phyloP scores from a whole-genome alignment of 2,888 invertebrate genomes.

The Frankliniella fusca region DNA sequence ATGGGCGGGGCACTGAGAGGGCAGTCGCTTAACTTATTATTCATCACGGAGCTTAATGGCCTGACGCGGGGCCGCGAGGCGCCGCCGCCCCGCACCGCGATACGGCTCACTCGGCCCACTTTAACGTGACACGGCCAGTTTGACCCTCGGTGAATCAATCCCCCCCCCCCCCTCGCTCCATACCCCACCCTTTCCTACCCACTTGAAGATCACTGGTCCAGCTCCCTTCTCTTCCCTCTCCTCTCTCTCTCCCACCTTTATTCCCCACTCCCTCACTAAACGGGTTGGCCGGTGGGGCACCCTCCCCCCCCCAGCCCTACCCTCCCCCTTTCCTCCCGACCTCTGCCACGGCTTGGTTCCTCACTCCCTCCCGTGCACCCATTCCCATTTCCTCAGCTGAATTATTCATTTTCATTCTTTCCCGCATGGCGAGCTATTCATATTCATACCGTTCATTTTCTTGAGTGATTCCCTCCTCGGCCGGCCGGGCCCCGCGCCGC shows the following conservation, averaged over 20 bases:
- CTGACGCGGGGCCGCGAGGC: background rate
- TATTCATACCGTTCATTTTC: constrained; percentile 23
- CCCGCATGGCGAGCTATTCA: constrained; percentile 16
- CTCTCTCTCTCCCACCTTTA: too few species aligned
- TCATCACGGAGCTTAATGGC: too few species aligned
- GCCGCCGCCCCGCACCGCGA: background rate
- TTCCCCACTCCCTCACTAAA: too few species aligned
- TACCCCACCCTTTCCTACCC: too few species aligned
- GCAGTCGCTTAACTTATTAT: too few species aligned
- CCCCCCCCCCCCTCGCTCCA: background rate
- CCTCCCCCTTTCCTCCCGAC: background rate
- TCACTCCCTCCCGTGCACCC: background rate
- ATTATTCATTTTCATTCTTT: constrained; percentile 25
- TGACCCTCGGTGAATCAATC: background rate
- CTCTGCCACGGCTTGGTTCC: background rate
- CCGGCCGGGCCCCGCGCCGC: background rate
- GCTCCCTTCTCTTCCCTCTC: too few species aligned
- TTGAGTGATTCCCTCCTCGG: constrained; percentile 6
- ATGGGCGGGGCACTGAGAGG: too few species aligned
- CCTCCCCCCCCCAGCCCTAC: background rate
- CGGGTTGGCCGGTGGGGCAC: too few species aligned
- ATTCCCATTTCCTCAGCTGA: constrained; percentile 1
- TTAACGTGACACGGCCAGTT: constrained; percentile 17
- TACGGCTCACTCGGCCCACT: background rate
- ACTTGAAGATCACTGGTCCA: background rate